Percentiles rank a stretch among this genome's conserved stretches.
These are phyloP conservation scores for Apodemia zela DNA, from an alignment of 2,888 invertebrate genomes.

Conservation along the genomic window DNA sequence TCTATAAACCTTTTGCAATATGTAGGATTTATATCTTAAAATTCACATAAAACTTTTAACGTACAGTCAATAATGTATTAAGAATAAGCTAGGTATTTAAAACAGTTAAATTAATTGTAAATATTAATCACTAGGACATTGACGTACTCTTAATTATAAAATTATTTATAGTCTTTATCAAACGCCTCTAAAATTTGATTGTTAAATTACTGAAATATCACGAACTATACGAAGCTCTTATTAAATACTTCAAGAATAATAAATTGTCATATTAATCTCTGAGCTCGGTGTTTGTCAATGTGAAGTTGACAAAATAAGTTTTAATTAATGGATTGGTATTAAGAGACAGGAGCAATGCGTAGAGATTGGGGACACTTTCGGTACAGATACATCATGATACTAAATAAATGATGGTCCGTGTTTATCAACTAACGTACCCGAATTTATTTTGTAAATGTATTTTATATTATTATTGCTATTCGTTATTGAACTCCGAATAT, in stretches of 20 bases:
- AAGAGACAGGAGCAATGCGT: slow-evolving; percentile 58
- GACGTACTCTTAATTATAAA: no score
- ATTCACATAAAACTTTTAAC: no score
- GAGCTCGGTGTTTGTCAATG: slow-evolving; percentile 48
- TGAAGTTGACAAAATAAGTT: slow-evolving; percentile 71
- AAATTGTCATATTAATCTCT: slow-evolving; percentile 14
- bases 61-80: no score
- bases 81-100: no score
- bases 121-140: no score
- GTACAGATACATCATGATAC: slow-evolving; percentile 28
- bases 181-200: background rate
- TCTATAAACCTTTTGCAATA: no score
- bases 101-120: no score
- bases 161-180: background rate
- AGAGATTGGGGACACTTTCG: slow-evolving; percentile 48
- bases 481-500: no score
- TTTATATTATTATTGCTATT: background rate
- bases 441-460: slow-evolving; percentile 34
- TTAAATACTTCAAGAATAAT: slow-evolving; percentile 11
- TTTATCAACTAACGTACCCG: slow-evolving; percentile 28
- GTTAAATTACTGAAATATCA: background rate
- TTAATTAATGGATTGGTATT: slow-evolving; percentile 79
- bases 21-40: no score
- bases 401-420: slow-evolving; percentile 28
- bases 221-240: slow-evolving; percentile 10